Conservation (phyloP, 2,113 vertebrate genomes). For the Macquaria ambigua region DNA sequence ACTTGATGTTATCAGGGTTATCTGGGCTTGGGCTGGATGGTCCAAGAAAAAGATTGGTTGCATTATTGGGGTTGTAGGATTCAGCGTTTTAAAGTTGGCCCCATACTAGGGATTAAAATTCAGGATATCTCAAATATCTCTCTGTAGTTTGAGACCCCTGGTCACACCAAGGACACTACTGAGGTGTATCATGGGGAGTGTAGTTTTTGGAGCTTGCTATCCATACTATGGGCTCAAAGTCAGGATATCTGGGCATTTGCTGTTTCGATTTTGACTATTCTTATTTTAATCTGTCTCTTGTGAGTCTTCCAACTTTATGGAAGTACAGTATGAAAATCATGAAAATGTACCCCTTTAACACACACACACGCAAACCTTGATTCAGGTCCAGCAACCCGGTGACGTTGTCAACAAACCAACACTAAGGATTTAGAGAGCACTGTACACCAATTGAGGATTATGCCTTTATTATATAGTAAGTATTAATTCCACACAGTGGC, state of each 20-base stretch:
- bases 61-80: neutral
- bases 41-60: neutral
- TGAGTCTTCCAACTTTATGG: too few relatives aligned
- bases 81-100: neutral
- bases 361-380: too few relatives aligned
- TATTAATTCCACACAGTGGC: too few relatives aligned
- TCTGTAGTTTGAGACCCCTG: neutral
- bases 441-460: too few relatives aligned
- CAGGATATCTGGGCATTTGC: neutral
- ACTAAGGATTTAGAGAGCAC: too few relatives aligned
- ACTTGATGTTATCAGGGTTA: neutral
- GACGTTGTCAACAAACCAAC: too few relatives aligned
- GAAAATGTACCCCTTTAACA: too few relatives aligned
- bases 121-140: neutral
- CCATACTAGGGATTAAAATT: neutral
- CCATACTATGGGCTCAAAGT: neutral
- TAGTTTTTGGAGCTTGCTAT: neutral
- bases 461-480: too few relatives aligned
- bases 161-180: too few relatives aligned
- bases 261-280: neutral
- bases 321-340: too few relatives aligned
- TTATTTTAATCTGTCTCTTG: neutral
- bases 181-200: neutral
- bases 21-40: neutral
- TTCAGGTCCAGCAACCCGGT: too few relatives aligned